These are phyloP conservation scores for Siphlonurus alternatus DNA, from an alignment of 2,888 invertebrate species.

Conservation along the genomic window DNA sequence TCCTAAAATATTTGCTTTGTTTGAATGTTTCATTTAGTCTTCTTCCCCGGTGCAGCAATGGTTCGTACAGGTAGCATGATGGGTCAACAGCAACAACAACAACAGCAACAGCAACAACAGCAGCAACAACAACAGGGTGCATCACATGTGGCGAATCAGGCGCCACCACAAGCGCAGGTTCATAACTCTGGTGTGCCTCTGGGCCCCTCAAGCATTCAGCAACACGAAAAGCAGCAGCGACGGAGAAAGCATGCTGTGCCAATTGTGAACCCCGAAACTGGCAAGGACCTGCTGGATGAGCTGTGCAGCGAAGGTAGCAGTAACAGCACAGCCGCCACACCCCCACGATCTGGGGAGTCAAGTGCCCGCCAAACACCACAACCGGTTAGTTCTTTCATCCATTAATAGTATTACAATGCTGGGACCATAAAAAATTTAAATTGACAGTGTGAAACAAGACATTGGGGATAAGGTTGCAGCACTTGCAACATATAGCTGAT, in stretches of 20 bases:
- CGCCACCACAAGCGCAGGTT: neutral
- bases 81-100: neutral
- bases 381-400: constrained; percentile 13
- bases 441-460: too few species aligned
- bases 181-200: neutral
- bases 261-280: constrained; percentile 14
- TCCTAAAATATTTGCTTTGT: too few species aligned
- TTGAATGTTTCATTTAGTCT: too few species aligned
- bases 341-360: constrained; percentile 14
- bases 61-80: neutral
- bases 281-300: constrained; percentile 10
- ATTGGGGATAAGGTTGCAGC: too few species aligned
- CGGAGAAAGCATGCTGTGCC: constrained; percentile 12
- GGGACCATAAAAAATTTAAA: too few species aligned
- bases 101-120: constrained; percentile 1
- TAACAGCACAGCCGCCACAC: constrained; percentile 9
- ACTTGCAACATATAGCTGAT: too few species aligned
- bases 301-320: constrained; percentile 8
- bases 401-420: too few species aligned
- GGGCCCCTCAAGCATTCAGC: neutral
- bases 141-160: neutral
- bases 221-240: neutral
- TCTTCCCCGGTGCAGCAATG: neutral
- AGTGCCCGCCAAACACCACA: constrained; percentile 16
- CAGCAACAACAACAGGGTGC: neutral